phyloP scores from a whole-genome alignment of 1,140 invertebrate genomes.

The Hydropsyche tenuis region DNA sequence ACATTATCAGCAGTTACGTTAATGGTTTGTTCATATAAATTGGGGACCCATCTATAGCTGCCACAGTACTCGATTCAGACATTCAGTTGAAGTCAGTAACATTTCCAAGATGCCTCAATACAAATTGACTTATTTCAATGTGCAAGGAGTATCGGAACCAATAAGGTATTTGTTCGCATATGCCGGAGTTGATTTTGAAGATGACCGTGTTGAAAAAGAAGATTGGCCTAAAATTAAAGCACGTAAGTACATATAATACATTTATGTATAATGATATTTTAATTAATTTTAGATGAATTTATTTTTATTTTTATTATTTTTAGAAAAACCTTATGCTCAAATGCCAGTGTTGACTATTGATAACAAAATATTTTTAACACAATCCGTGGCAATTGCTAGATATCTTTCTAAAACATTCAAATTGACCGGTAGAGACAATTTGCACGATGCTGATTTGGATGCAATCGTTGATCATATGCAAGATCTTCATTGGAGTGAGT shows the following conservation, averaged over 20 bases:
- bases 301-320: not conserved
- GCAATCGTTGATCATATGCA: slow-evolving; percentile 69
- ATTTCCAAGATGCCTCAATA: slow-evolving; percentile 29
- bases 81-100: too few species aligned
- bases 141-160: slow-evolving; percentile 73
- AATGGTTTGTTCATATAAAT: too few species aligned
- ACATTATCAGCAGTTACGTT: too few species aligned
- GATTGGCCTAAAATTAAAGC: slow-evolving; percentile 68
- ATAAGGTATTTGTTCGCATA: slow-evolving; percentile 76
- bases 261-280: not conserved
- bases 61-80: too few species aligned
- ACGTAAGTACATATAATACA: slow-evolving; percentile 51
- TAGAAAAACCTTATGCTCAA: slow-evolving; percentile 43
- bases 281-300: not conserved
- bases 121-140: slow-evolving; percentile 72
- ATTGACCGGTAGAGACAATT: slow-evolving; percentile 69
- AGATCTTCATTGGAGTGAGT: slow-evolving; percentile 62
- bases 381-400: slow-evolving; percentile 73
- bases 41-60: too few species aligned
- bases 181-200: slow-evolving; percentile 72
- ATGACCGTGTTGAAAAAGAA: slow-evolving; percentile 65
- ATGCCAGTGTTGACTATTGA: slow-evolving; percentile 38
- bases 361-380: slow-evolving; percentile 58
- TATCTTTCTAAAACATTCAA: slow-evolving; percentile 73
- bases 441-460: slow-evolving; percentile 72